Conservation (phyloP, 37 sponge, comb jelly and placozoan species). For the Amphimedon queenslandica region DNA sequence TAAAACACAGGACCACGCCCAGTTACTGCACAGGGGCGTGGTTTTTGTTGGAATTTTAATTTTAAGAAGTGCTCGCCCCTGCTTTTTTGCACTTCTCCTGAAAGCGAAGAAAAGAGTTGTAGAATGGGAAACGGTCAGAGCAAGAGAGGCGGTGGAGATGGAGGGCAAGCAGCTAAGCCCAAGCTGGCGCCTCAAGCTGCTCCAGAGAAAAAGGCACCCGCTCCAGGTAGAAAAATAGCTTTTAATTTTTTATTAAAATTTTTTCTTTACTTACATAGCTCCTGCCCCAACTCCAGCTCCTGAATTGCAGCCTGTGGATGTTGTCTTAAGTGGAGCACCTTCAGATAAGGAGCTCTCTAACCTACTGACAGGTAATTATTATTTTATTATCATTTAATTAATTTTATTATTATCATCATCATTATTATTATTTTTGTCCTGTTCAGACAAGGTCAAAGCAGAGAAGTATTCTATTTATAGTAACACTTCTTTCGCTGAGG, state of each 20-base stretch:
- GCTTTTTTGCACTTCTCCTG: no score
- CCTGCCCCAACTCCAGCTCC: background rate
- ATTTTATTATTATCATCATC: no score
- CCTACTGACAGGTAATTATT: background rate
- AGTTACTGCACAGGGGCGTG: no score
- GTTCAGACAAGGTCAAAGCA: conserved; percentile 38
- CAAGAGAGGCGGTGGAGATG: background rate
- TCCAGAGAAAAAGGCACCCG: background rate
- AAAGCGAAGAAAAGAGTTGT: no score
- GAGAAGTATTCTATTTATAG: conserved; percentile 10
- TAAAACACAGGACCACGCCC: no score
- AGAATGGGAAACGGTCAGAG: background rate
- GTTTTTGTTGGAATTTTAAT: no score
- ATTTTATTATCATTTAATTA: no score
- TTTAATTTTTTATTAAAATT: background rate
- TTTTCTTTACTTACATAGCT: background rate
- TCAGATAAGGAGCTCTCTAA: background rate
- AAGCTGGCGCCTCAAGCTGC: background rate
- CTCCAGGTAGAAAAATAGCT: background rate
- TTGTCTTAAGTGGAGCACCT: background rate
- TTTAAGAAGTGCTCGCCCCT: no score
- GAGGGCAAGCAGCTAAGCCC: background rate
- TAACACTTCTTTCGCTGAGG: conserved; percentile 11
- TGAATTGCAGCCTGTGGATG: background rate
- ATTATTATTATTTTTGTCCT: background rate